Evolutionary conservation across 2,888 invertebrate genomes (phyloP), one percentile per base, ranked within the genome.

Genomic region (Meta bourneti): DNA sequence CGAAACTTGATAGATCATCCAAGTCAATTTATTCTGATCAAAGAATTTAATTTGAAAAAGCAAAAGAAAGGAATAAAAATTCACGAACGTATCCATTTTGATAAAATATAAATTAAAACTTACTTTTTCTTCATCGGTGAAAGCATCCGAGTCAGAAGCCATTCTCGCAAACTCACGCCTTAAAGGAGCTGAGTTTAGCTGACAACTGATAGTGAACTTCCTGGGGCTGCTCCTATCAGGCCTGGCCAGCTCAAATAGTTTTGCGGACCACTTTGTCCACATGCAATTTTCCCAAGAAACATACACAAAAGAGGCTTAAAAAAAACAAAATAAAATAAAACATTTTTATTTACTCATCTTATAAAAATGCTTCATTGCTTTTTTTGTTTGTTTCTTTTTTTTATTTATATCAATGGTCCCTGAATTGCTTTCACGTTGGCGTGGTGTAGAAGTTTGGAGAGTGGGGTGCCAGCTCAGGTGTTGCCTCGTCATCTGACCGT

Each of bases 81-180:
- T n/a, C 20, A 7, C 6, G 11, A 79, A 79, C 2, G 4, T 69
- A 69, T 81, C 80, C 6, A 7, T 7, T 48, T 34, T 8, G 16
- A 5, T 48, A 16, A 13, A 16, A 54, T 69, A 80, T 48, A 71
- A 81, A 85, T 74, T 69, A 34, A 87, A 87, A 90, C 89, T 92
- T 92, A 94, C 94, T 94, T 94, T 94, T 93, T 94, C 94, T 84
- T 94, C 93, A 90, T 94, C 94, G 82, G 94, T 94, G 93, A 94
- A 94, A 34, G 94, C 94, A 78, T 94, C 94, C 49, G 93, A 93
- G 90, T 94, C 94, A 72, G 94, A 74, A 74, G 74, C 74, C 85
- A 85, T 78, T 49, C 49, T 69, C 16, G 13, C 54, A 61, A 51
- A 70, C 34, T 51, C 92, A 85, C 89, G 92, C 88, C 92, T 85